Base-by-base conservation (phyloP, 2,113 vertebrate species). In the Chroicocephalus ridibundus region DNA sequence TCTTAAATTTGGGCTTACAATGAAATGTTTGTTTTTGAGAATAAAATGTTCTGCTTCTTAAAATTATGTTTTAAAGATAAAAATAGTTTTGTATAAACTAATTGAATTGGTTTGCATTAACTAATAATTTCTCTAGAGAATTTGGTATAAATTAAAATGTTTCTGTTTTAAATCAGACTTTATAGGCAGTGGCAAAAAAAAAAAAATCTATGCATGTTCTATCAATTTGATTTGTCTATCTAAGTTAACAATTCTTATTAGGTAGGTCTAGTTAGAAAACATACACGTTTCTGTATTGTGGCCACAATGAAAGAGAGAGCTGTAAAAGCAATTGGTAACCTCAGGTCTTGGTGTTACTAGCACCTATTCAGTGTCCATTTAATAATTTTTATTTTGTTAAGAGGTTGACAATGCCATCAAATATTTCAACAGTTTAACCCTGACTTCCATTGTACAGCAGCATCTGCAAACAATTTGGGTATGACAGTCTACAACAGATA, bases 171-270 rank as follows among this genome's bases (percentile, higher is more conserved):
- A 86, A 75, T 62, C 24, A 42, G 40, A 74, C 42, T 75, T 29
- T 76, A 66, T 70, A 61, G 38, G 27, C 9, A 84, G 38, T 47
- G 13, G 38, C 49, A 64, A 62, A 82, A 69, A 61, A 61, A 61
- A 65, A 2, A 0, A 21, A 10, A 10, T 7, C 22, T 36, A 21
- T 66, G 8, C 8, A 8, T 20, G 5, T 75, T 87, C 27, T 42
- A 10, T 76, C 13, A 25, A 18, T 90, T 80, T 36, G 29, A 47
- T 62, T 34, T 82, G 20, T 42, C 64, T 60, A 6, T n/a, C 8
- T 46, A 58, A 72, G 54, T 62, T 61, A 79, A 71, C 18, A 47
- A 22, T 85, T 82, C 15, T 26, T 44, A 54, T n/a, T 54, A 40
- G 44, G 29, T 44, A 88, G 71, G 13, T 64, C n/a, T 54, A 1